Conservation (phyloP, 2,113 vertebrate species). For the Pipa parva region DNA sequence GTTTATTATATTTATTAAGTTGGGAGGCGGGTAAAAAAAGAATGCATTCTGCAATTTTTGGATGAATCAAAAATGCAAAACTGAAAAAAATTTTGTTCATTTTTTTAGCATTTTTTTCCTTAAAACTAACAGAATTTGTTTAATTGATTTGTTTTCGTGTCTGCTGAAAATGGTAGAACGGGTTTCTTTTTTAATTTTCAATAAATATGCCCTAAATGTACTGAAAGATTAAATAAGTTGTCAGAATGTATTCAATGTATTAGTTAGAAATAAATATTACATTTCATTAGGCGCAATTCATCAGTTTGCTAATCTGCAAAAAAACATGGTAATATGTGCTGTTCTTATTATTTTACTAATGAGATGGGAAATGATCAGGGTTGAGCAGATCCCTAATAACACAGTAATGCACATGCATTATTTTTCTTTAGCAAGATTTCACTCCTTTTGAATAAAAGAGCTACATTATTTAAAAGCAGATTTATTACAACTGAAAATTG, state of each 20-base stretch:
- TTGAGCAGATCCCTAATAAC: background rate
- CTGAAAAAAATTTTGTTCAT: too few species aligned
- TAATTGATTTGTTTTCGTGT: too few species aligned
- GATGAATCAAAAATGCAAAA: too few species aligned
- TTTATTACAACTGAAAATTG: background rate
- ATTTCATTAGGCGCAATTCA: background rate
- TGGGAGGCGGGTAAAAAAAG: too few species aligned
- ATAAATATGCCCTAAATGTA: too few species aligned
- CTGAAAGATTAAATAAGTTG: constrained; percentile 45
- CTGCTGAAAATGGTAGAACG: too few species aligned
- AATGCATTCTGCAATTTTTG: too few species aligned
- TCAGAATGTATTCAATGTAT: background rate
- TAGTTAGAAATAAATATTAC: background rate
- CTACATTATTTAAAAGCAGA: background rate
- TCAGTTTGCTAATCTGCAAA: background rate
- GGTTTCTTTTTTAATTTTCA: too few species aligned
- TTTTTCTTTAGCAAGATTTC: too few species aligned
- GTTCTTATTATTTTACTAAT: background rate
- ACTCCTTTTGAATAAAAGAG: background rate
- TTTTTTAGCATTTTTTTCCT: too few species aligned
- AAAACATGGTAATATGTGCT: background rate
- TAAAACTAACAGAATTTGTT: too few species aligned
- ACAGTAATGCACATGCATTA: background rate
- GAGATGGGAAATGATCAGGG: background rate
- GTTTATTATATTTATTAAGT: too few species aligned